Base-by-base conservation (phyloP, 1,140 invertebrate genomes). In the Diachasma alloeum region DNA sequence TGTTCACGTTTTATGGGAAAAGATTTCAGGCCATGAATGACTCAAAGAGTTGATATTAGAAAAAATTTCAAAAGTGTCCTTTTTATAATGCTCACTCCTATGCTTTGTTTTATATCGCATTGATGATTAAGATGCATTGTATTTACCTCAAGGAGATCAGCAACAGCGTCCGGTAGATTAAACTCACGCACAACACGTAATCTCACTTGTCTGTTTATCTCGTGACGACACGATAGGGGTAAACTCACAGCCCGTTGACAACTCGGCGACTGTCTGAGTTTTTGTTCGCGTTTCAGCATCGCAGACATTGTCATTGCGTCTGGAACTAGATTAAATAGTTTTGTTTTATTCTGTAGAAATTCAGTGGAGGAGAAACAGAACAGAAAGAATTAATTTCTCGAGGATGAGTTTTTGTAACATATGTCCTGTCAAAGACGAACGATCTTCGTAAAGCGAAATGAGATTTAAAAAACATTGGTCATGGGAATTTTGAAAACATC, bases 121-220 rank as follows among this genome's bases (percentile, higher is more conserved):
- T 48, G 46, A 69, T 69, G 69, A 70, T 63, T 36, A 6, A 69
- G 6, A 68, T 66, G 13, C 0, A 66, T 37, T 39, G n/a, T 78
- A 90, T 85, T 87, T 74, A 91, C 91, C 83, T 96, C 95, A 36
- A 97, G 88, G 56, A 97, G 91, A 87, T 97, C 95, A 0, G 96
- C 95, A 11, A 97, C 96, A 9, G 94, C 92, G 87, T 99, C 97
- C 0, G 97, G 97, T 46, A 98, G 91, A 84, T 97, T 97, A 87
- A 98, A 97, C 87, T 99, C 97, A 42, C 97, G 91, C 0, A 98
- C 97, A 0, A 98, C 96, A 6, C 97, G 91, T 75, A 98, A 88
- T 59, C 96, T 93, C 37, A 98, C 93, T 91, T 95, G 93, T 59
- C 93, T 90, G 80, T 93, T 93, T 63, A 97, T 94, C 84, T 95